Conservation (phyloP, 2,113 vertebrate genomes). For the Podilymbus podiceps region DNA sequence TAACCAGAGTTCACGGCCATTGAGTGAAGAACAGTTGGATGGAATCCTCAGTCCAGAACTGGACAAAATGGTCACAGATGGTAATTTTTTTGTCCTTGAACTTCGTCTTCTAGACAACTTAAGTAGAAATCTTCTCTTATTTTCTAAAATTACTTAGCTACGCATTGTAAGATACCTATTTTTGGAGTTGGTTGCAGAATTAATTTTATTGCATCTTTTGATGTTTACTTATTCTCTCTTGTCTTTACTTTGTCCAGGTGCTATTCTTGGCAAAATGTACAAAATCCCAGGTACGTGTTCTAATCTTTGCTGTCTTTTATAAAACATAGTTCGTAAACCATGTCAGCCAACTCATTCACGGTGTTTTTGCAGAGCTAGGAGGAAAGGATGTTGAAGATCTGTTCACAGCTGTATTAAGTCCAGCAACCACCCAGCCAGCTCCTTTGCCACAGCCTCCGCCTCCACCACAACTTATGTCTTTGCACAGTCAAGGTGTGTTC, state of each 20-base stretch:
- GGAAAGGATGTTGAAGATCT: conserved; percentile 97
- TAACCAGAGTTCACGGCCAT: conserved; percentile 74
- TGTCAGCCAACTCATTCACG: background rate
- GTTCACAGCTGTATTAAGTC: conserved; percentile 94
- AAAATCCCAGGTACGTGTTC: conserved; percentile 91
- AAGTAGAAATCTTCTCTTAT: background rate
- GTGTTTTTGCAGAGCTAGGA: conserved; percentile 82
- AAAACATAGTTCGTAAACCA: background rate
- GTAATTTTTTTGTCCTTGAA: conserved; percentile 74
- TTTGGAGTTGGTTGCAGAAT: conserved; percentile 5
- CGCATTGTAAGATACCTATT: background rate
- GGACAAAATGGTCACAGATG: conserved; percentile 97
- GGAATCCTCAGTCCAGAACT: conserved; percentile 95
- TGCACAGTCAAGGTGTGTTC: conserved; percentile 79
- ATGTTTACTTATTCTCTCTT: conserved; percentile 10
- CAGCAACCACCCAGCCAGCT: conserved; percentile 79
- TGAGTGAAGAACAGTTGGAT: conserved; percentile 91
- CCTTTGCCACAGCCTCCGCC: conserved; percentile 82
- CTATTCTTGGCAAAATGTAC: conserved; percentile 92
- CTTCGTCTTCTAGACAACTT: conserved; percentile 18
- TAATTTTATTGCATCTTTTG: background rate
- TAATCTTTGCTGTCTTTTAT: background rate
- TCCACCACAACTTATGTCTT: conserved; percentile 77
- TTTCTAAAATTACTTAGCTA: background rate
- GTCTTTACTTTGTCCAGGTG: conserved; percentile 79